These are phyloP conservation scores for Halcyon smyrnensis DNA, from an alignment of 2,797 vertebrate species.

Conservation along the genomic window DNA sequence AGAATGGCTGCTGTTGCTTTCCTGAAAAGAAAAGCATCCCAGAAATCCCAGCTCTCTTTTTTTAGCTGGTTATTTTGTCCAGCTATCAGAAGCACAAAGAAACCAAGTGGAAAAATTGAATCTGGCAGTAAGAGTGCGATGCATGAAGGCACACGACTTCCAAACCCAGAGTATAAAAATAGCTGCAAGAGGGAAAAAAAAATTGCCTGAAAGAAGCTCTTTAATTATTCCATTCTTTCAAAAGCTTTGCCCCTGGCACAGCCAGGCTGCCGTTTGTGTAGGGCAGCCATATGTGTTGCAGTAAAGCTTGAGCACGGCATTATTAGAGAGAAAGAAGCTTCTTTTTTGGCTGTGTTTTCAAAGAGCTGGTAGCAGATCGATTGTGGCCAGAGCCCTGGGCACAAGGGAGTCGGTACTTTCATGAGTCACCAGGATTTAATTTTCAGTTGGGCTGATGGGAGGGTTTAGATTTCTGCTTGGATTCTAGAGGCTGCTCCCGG, in stretches of 20 bases:
- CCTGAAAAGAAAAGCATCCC: constrained; percentile 14
- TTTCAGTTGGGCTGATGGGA: neutral
- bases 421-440: neutral
- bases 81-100: neutral
- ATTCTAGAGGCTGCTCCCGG: neutral
- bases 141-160: constrained; percentile 10
- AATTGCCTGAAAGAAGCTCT: neutral
- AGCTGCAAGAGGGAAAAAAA: neutral
- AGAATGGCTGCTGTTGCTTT: neutral
- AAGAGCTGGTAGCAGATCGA: neutral
- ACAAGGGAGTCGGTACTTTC: neutral
- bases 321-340: neutral
- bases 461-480: neutral
- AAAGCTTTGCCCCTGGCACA: neutral
- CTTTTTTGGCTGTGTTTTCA: neutral
- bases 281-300: neutral
- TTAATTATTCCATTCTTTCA: neutral
- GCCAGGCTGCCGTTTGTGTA: neutral
- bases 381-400: neutral
- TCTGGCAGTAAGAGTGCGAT: constrained; percentile 5
- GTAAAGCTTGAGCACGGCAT: neutral
- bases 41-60: neutral
- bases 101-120: constrained; percentile 43
- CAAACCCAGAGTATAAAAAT: constrained; percentile 37
- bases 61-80: neutral